phyloP scores from a whole-genome alignment of 1,140 invertebrate species.

The Bombus balteatus region DNA sequence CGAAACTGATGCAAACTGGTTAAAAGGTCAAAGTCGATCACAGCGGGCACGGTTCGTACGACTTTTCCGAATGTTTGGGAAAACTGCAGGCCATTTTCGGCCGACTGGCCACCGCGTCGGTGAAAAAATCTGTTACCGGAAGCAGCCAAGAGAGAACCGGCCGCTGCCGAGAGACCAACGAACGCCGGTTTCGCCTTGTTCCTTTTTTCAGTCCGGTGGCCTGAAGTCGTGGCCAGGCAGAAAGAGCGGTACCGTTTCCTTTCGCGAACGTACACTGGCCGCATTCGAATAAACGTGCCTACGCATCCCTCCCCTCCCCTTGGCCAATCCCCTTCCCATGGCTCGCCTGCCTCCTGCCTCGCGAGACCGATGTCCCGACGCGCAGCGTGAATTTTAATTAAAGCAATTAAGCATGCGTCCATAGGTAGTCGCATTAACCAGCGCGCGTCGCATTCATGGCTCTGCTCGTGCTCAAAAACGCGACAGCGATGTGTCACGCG shows the following conservation, averaged over 20 bases:
- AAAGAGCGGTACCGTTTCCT: slow-evolving; percentile 50
- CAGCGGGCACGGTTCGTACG: not conserved
- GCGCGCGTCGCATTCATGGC: slow-evolving; percentile 71
- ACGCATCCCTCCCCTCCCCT: slow-evolving; percentile 19
- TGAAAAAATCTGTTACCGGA: slow-evolving; percentile 38
- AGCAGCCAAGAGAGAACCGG: slow-evolving; percentile 24
- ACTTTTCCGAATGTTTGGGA: not conserved
- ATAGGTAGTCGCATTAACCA: slow-evolving; percentile 73
- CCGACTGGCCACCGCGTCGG: not conserved
- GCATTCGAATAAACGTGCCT: slow-evolving; percentile 49
- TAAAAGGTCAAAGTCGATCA: too few species aligned
- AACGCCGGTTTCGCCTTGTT: slow-evolving; percentile 20
- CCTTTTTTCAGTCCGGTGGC: not conserved
- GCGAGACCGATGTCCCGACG: slow-evolving; percentile 60
- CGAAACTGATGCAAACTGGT: too few species aligned
- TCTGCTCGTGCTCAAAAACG: slow-evolving; percentile 71
- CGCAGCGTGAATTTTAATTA: slow-evolving; percentile 79
- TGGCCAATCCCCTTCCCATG: not conserved
- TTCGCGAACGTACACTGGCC: slow-evolving; percentile 28
- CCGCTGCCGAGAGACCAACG: slow-evolving; percentile 9
- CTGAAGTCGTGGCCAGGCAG: slow-evolving; percentile 19
- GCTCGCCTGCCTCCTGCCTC: not conserved
- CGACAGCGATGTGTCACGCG: slow-evolving; percentile 64
- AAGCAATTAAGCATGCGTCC: slow-evolving; percentile 79
- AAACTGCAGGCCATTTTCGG: not conserved